phyloP scores from a whole-genome alignment of 35 echinoderm and acorn worm species.

The Apostichopus parvimensis region DNA sequence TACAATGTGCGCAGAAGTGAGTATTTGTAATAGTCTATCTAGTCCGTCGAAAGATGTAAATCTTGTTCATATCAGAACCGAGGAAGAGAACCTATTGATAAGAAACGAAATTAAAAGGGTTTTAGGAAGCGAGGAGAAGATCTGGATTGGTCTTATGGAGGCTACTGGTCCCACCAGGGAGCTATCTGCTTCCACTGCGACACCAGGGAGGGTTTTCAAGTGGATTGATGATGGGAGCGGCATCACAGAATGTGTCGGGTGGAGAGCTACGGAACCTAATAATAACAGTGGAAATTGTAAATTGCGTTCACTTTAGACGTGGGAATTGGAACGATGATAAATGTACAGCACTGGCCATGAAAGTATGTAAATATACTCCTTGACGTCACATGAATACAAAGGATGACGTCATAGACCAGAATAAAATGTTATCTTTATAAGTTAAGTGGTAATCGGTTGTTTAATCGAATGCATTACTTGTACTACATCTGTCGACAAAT shows the following conservation, averaged over 20 bases:
- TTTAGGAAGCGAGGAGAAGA: background rate
- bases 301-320: background rate
- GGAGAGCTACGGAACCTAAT: background rate
- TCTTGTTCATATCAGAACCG: background rate
- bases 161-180: background rate
- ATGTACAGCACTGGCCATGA: background rate
- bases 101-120: background rate
- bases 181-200: background rate
- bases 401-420: too few species aligned
- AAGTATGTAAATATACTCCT: conserved; percentile 10
- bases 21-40: background rate
- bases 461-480: too few species aligned
- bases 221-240: conserved; percentile 8
- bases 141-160: conserved; percentile 14
- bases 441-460: too few species aligned
- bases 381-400: background rate
- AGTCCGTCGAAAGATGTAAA: background rate
- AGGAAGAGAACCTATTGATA: background rate
- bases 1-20: background rate
- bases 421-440: too few species aligned
- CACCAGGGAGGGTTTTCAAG: background rate
- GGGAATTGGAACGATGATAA: conserved; percentile 19
- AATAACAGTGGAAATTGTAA: background rate
- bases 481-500: too few species aligned
- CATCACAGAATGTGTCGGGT: background rate